Conservation (phyloP, 2,888 invertebrate genomes). For the Drosophila melanosoma region DNA sequence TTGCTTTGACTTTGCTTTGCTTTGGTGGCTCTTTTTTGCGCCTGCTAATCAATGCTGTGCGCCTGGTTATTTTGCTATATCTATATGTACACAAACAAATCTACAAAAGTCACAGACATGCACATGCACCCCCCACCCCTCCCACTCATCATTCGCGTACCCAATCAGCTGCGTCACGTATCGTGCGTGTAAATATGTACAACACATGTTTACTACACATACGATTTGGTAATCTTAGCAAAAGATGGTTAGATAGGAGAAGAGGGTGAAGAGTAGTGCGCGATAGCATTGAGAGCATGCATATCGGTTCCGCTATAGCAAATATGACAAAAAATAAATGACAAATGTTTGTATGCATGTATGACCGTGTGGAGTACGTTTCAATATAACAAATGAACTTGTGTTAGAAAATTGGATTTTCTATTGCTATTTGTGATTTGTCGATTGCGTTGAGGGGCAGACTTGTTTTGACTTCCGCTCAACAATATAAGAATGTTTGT, state of each 20-base stretch:
- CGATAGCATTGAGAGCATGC: conserved; percentile 22
- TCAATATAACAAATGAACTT: not conserved
- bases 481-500: conserved; percentile 4
- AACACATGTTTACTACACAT: conserved; percentile 44
- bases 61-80: conserved; percentile 80
- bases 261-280: conserved; percentile 4
- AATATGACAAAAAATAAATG: conserved; percentile 11
- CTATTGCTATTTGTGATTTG: conserved; percentile 13
- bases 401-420: conserved; percentile 4
- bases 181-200: conserved; percentile 66
- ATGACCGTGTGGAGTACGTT: not conserved
- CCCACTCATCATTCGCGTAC: not conserved
- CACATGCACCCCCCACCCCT: conserved; percentile 48
- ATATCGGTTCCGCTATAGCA: conserved; percentile 36
- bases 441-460: not conserved
- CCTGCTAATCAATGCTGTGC: conserved; percentile 79
- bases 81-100: conserved; percentile 82
- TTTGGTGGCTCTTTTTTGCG: conserved; percentile 49
- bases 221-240: conserved; percentile 5
- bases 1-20: conserved; percentile 66
- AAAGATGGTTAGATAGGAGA: not conserved
- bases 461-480: conserved; percentile 1
- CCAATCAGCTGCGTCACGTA: conserved; percentile 30
- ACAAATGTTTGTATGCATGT: conserved; percentile 2
- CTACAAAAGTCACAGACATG: conserved; percentile 80